Evolutionary conservation across 2,888 invertebrate species (phyloP), one percentile per base, ranked within the genome.

Genomic region (Alcis repandata): DNA sequence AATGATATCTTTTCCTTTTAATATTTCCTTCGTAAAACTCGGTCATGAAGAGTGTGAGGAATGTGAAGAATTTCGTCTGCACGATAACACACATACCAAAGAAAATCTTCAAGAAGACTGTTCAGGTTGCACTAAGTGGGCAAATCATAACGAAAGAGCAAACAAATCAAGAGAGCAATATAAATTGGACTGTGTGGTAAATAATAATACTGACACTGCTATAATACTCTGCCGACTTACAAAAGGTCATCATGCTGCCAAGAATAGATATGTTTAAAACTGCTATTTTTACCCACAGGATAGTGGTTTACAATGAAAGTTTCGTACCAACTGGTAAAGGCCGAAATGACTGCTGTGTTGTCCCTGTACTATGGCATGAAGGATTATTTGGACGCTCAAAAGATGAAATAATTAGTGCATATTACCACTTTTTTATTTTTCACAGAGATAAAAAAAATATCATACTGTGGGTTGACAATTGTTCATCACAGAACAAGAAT

Each of bases 201-300:
- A 32, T 32, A 32, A n/a, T n/a, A n/a, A n/a, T n/a, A n/a, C n/a
- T n/a, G n/a, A n/a, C n/a, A n/a, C n/a, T n/a, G n/a, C n/a, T n/a
- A n/a, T 49, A 33, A 17, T 32, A n/a, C 49, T 17, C 17, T 10
- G 32, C 17, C 0, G 49, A 49, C 13, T 33, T 49, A 17, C n/a
- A 49, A 33, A 40, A 53, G 27, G 40, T 53, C 0, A 53, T 53
- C 2, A 53, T 53, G 53, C 41, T 72, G 15, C 69, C 69, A 1
- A 61, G 69, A 22, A n/a, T 69, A 36, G 72, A 72, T 3, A 45
- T 56, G 4, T 72, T 70, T 22, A 68, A 72, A 41, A n/a, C 49
- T 52, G 63, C 41, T 9, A 63, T 22, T 70, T 72, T 49, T 49
- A 33, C n/a, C 49, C 13, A 1, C 49, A n/a, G n/a, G n/a, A n/a